Percentiles rank a stretch among this genome's conserved stretches.
These are phyloP conservation scores for Gortyna flavago DNA, from an alignment of 2,888 invertebrate genomes.

Conservation along the genomic window DNA sequence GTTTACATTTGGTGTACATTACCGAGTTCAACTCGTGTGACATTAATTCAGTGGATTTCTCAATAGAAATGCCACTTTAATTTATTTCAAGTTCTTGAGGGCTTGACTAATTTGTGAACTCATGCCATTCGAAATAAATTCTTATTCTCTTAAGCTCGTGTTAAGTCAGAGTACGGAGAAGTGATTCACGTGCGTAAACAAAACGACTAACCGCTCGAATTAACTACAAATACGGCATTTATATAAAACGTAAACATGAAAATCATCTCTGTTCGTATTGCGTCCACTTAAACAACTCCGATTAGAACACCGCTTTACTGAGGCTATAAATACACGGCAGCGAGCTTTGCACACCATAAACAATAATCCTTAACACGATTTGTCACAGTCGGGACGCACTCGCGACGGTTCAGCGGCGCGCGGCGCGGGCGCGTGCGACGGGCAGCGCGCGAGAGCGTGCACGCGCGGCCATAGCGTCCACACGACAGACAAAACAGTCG, in stretches of 20 bases:
- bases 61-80: slow-evolving; percentile 47
- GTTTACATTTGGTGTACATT: slow-evolving; percentile 58
- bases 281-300: slow-evolving; percentile 80
- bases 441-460: slow-evolving; percentile 79
- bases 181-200: slow-evolving; percentile 86
- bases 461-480: slow-evolving; percentile 86
- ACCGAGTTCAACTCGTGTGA: slow-evolving; percentile 43
- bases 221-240: slow-evolving; percentile 80
- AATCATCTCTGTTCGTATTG: slow-evolving; percentile 73
- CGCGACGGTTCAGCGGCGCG: slow-evolving; percentile 66
- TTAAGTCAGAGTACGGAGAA: slow-evolving; percentile 75
- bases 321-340: slow-evolving; percentile 79
- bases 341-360: slow-evolving; percentile 83
- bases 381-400: slow-evolving; percentile 78
- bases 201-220: slow-evolving; percentile 79
- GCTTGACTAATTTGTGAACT: slow-evolving; percentile 61
- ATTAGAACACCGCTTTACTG: slow-evolving; percentile 72
- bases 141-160: slow-evolving; percentile 71
- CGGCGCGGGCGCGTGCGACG: slow-evolving; percentile 77
- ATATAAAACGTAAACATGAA: slow-evolving; percentile 84
- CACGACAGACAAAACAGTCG: slow-evolving; percentile 85
- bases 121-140: slow-evolving; percentile 67
- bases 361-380: slow-evolving; percentile 82
- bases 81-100: slow-evolving; percentile 50
- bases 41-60: slow-evolving; percentile 42